A percentile compares a stretch with the other conserved stretches of the same genome.
These are phyloP conservation scores for Phalloptychus januarius DNA, from an alignment of 2,797 vertebrate species.

Conservation along the genomic window DNA sequence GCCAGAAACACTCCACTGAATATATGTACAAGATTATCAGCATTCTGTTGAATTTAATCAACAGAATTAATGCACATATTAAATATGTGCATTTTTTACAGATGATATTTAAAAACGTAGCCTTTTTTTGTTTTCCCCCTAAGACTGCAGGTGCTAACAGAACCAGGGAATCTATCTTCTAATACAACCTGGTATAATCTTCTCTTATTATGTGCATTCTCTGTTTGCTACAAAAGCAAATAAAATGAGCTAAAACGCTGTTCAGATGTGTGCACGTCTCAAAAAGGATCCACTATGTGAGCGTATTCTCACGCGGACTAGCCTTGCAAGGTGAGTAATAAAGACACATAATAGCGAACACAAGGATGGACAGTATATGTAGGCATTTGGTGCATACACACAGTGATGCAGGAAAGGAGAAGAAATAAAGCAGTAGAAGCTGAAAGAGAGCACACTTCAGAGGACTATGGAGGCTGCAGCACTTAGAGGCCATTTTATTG, in stretches of 20 bases:
- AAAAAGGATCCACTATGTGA: background rate
- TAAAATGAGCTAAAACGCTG: conserved; percentile 23
- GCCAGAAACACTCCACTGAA: conserved; percentile 10
- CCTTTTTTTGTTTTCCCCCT: background rate
- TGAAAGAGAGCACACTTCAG: conserved; percentile 75
- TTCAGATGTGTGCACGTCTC: background rate
- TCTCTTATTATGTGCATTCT: conserved; percentile 17
- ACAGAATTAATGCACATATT: conserved; percentile 40
- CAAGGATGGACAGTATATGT: conserved; percentile 7
- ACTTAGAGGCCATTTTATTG: conserved; percentile 86
- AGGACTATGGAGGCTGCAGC: conserved; percentile 74
- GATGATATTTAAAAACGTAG: conserved; percentile 5
- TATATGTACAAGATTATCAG: conserved; percentile 7
- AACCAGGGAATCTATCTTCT: background rate
- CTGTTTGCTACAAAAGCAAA: background rate
- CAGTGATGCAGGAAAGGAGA: conserved; percentile 29
- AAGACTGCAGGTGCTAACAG: conserved; percentile 15
- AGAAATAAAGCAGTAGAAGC: conserved; percentile 56
- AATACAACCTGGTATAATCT: conserved; percentile 12
- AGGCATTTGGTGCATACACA: conserved; percentile 11
- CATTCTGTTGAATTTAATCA: conserved; percentile 28
- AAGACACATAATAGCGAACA: conserved; percentile 10
- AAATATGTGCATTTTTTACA: conserved; percentile 21
- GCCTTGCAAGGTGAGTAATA: conserved; percentile 12
- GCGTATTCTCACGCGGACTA: background rate